phyloP scores from a whole-genome alignment of 2,888 invertebrate genomes.

The Horisme vitalbata region DNA sequence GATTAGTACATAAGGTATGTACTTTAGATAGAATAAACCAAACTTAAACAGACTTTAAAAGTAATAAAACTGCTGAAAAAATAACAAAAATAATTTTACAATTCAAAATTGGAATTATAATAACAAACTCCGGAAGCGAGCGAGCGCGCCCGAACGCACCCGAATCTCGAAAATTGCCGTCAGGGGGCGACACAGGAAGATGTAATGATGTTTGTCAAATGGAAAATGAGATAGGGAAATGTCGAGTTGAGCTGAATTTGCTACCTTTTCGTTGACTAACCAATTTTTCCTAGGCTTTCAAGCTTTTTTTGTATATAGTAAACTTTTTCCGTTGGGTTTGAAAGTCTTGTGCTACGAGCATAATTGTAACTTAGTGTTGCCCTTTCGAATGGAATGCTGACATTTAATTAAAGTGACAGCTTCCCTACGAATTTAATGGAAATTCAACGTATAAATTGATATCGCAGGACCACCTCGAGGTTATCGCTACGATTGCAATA shows the following conservation, averaged over 20 bases:
- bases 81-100: constrained; percentile 30
- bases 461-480: constrained; percentile 24
- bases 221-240: constrained; percentile 83
- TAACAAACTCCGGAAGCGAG: constrained; percentile 52
- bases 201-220: constrained; percentile 83
- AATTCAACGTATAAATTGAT: constrained; percentile 47
- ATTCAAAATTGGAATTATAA: constrained; percentile 50
- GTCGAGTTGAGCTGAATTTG: constrained; percentile 67
- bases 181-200: constrained; percentile 70
- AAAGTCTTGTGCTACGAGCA: not conserved
- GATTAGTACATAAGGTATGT: too few relatives aligned
- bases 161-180: constrained; percentile 64
- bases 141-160: constrained; percentile 61
- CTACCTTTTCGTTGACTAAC: constrained; percentile 68
- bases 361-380: constrained; percentile 53
- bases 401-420: constrained; percentile 65
- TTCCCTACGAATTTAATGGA: constrained; percentile 51
- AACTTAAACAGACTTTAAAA: constrained; percentile 8
- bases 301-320: not conserved
- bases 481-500: not conserved
- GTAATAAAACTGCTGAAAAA: constrained; percentile 10
- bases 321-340: not conserved
- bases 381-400: constrained; percentile 67
- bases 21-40: too few relatives aligned
- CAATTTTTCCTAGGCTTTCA: not conserved